A percentile compares a stretch with the other conserved stretches of the same genome.
Evolutionary conservation across 2,113 vertebrate genomes (phyloP).

Genomic region (Ploceus nigricollis): DNA sequence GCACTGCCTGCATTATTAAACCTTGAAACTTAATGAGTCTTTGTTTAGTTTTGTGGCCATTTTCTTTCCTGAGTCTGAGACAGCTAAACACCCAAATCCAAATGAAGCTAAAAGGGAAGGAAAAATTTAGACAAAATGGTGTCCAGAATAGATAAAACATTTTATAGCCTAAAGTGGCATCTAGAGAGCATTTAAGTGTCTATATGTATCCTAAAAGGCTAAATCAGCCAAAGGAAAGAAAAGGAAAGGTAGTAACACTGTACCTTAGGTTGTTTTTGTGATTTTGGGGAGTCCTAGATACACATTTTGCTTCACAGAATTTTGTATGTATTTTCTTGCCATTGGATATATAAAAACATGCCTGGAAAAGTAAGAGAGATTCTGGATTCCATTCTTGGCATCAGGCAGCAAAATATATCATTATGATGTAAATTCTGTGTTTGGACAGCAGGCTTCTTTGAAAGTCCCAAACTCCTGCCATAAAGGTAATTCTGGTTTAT

Average conservation of each 20-base stretch:
- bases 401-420: background rate
- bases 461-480: background rate
- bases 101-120: background rate
- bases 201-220: background rate
- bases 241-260: background rate
- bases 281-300: background rate
- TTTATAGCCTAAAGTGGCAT: background rate
- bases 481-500: conserved; percentile 34
- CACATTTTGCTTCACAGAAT: background rate
- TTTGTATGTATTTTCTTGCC: background rate
- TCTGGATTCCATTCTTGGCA: conserved; percentile 20
- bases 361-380: conserved; percentile 11
- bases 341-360: conserved; percentile 1
- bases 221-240: background rate
- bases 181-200: background rate
- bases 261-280: background rate
- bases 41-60: background rate
- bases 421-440: conserved; percentile 48
- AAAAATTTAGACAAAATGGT: background rate
- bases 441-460: conserved; percentile 24
- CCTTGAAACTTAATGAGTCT: background rate
- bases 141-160: background rate
- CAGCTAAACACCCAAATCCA: background rate
- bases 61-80: background rate
- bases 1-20: background rate